Conservation (phyloP, 2,797 vertebrate genomes). For the Mus caroli region DNA sequence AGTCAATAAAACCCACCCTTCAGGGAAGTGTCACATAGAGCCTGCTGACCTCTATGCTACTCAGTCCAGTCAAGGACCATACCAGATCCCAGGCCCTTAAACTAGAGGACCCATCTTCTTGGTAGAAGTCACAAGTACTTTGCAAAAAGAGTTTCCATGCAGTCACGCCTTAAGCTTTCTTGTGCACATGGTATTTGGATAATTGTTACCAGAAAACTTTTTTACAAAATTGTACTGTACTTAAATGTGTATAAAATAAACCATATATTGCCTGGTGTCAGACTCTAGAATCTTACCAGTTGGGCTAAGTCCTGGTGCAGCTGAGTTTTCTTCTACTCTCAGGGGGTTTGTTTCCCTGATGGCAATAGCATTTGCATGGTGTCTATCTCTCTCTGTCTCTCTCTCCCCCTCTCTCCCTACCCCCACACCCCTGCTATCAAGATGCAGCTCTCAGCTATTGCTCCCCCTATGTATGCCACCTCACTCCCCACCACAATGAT, state of each 20-base stretch:
- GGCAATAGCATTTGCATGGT: neutral
- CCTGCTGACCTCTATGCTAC: neutral
- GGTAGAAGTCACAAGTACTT: neutral
- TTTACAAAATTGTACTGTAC: neutral
- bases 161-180: neutral
- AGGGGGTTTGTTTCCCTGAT: neutral
- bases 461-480: no score
- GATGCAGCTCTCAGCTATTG: neutral
- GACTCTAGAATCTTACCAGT: neutral
- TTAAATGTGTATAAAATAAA: neutral
- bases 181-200: neutral
- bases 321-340: neutral
- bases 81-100: neutral
- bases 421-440: rapidly evolving
- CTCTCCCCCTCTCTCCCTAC: no score
- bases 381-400: neutral
- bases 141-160: neutral
- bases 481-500: neutral
- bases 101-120: neutral
- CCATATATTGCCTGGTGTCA: no score
- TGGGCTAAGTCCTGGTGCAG: neutral
- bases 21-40: neutral
- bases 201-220: neutral
- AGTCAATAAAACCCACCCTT: neutral
- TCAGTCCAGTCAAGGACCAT: neutral